phyloP scores from a whole-genome alignment of 2,113 vertebrate species.

The Gnathonemus echidnorhynchus region DNA sequence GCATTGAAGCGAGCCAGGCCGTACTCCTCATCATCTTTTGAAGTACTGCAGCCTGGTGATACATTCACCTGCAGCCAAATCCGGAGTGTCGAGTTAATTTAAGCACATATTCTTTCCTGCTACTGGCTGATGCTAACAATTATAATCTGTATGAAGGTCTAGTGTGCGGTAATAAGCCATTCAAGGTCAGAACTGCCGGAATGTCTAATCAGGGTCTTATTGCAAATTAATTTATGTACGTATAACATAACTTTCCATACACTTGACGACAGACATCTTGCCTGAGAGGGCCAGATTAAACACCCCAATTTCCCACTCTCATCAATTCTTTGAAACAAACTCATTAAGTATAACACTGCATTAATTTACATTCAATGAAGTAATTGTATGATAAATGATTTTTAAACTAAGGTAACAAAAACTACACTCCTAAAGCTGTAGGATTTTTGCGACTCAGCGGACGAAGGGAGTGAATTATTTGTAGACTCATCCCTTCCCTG shows the following conservation, averaged over 20 bases:
- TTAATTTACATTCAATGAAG: slow-evolving; percentile 34
- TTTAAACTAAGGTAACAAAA: neutral
- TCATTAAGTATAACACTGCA: slow-evolving; percentile 28
- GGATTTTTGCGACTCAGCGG: neutral
- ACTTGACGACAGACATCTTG: neutral
- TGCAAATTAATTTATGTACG: slow-evolving; percentile 11
- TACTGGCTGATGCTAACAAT: neutral
- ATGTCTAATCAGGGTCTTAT: neutral
- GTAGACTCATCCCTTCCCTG: neutral
- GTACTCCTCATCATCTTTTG: neutral
- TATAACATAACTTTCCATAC: slow-evolving; percentile 7
- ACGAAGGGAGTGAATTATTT: neutral
- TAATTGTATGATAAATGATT: slow-evolving; percentile 9
- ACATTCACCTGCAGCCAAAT: neutral
- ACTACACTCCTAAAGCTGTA: neutral
- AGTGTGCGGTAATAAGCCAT: neutral
- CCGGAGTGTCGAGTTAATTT: neutral
- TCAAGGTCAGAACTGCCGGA: neutral
- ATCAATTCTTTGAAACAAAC: slow-evolving; percentile 27
- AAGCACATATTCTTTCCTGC: neutral
- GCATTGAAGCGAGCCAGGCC: neutral
- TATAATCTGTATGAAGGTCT: neutral
- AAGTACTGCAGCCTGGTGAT: neutral
- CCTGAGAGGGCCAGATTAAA: slow-evolving; percentile 31
- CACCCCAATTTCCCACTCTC: slow-evolving; percentile 28